A percentile compares a stretch with the other conserved stretches of the same genome.
phyloP scores from a whole-genome alignment of 2,113 vertebrate genomes.

The Xenus cinereus region DNA sequence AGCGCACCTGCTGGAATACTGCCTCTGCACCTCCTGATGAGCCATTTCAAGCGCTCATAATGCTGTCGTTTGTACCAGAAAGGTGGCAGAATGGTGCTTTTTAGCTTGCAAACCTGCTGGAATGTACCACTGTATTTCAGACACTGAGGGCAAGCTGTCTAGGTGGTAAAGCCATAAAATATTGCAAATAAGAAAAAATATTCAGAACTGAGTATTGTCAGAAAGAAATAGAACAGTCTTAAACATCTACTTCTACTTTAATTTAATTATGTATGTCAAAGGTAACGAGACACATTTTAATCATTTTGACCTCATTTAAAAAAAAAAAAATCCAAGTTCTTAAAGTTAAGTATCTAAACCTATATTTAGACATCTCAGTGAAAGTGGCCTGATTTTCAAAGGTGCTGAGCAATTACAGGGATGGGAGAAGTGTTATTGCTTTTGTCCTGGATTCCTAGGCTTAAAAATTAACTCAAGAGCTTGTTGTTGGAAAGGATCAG shows the following conservation, averaged over 20 bases:
- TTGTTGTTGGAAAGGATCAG: not conserved
- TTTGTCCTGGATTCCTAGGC: not conserved
- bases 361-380: not conserved
- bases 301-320: not conserved
- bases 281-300: not conserved
- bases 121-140: not conserved
- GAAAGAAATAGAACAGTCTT: not conserved
- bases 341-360: slow-evolving; percentile 1
- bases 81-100: slow-evolving; percentile 25
- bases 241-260: not conserved
- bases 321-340: not conserved
- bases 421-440: not conserved
- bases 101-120: not conserved
- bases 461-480: not conserved
- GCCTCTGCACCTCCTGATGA: slow-evolving; percentile 5
- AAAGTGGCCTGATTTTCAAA: slow-evolving; percentile 23
- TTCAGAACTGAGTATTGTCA: not conserved
- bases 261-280: not conserved
- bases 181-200: not conserved
- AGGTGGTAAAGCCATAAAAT: not conserved
- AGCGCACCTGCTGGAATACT: not conserved
- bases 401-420: slow-evolving; percentile 7
- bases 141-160: not conserved
- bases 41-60: not conserved
- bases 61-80: not conserved